Base-by-base conservation (phyloP, 1,140 invertebrate species). In the Eufriesea mexicana region DNA sequence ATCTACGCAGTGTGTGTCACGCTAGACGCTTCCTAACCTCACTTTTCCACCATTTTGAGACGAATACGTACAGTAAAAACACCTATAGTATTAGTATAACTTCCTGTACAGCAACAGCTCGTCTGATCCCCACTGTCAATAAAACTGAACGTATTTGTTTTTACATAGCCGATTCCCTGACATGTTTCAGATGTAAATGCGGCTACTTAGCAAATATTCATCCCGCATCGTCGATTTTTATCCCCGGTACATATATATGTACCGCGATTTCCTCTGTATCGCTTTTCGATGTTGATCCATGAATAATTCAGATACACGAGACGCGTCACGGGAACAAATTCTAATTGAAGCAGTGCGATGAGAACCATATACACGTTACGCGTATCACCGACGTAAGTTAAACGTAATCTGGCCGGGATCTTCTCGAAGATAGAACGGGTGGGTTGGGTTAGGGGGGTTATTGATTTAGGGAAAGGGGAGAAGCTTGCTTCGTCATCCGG, bases 401-500 rank as follows among this genome's bases (percentile, higher is more conserved):
- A 86, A 79, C 77, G 82, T 80, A 87, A 87, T 84, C 72, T 57
- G 55, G 28, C 47, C 54, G 1, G 57, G 70, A 85, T 84, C 71
- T n/a, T 73, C 77, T 68, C 55, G 54, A 68, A 64, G 84, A 84
- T 79, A 35, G 85, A 75, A 51, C 35, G 49, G 8, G 49, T 14
- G 49, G 49, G 49, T 4, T 9, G 25, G 59, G 35, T 35, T 35
- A n/a, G 2, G 84, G 77, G 82, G 87, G 85, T 91, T 93, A 92
- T 93, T 91, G 91, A 92, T 92, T 93, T 87, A 89, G 76, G 73
- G 84, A 86, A 59, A 84, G 68, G 85, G 83, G 89, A 89, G 86
- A 90, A 83, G 84, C 88, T 67, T 90, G 91, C 91, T 86, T 87
- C 87, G 89, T 93, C 91, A 93, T 92, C 89, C 83, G 82, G 76